Conservation (phyloP, 2,113 vertebrate species). For the Synchiropus splendidus region DNA sequence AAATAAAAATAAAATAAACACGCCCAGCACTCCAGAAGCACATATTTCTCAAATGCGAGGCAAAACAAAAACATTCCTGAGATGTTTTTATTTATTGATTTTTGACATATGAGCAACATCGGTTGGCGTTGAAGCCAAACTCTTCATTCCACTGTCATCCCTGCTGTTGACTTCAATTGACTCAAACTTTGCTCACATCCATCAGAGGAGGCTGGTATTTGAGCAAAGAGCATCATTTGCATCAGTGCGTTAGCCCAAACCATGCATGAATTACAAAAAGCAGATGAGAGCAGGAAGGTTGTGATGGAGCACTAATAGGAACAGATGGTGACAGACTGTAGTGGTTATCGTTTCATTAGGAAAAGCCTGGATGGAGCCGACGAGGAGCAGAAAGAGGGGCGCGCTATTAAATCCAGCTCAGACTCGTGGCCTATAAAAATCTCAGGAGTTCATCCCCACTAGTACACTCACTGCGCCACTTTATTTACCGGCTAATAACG, state of each 20-base stretch:
- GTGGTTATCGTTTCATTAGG: conserved; percentile 59
- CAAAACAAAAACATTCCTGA: too few relatives aligned
- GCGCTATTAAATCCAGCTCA: conserved; percentile 41
- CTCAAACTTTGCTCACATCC: conserved; percentile 3
- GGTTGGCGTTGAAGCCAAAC: background rate
- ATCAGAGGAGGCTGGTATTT: conserved; percentile 13
- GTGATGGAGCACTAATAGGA: conserved; percentile 34
- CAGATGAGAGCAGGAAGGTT: conserved; percentile 5
- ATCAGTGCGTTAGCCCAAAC: conserved; percentile 2
- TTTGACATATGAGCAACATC: too few relatives aligned
- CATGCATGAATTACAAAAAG: conserved; percentile 11
- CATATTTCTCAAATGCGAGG: too few relatives aligned
- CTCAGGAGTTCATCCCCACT: conserved; percentile 17
- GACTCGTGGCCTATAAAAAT: conserved; percentile 18
- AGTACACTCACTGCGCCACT: conserved; percentile 22
- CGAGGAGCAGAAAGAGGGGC: conserved; percentile 15
- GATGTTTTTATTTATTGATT: too few relatives aligned
- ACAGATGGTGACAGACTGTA: conserved; percentile 53
- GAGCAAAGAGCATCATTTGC: conserved; percentile 7
- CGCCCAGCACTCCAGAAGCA: too few relatives aligned
- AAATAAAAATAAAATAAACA: too few relatives aligned
- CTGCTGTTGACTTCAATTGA: background rate
- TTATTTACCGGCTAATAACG: conserved; percentile 56
- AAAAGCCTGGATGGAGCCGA: conserved; percentile 25
- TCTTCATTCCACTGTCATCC: background rate